Percentiles rank a stretch among this genome's conserved stretches.
phyloP scores from a whole-genome alignment of 2,113 vertebrate species.

The Ictalurus furcatus region DNA sequence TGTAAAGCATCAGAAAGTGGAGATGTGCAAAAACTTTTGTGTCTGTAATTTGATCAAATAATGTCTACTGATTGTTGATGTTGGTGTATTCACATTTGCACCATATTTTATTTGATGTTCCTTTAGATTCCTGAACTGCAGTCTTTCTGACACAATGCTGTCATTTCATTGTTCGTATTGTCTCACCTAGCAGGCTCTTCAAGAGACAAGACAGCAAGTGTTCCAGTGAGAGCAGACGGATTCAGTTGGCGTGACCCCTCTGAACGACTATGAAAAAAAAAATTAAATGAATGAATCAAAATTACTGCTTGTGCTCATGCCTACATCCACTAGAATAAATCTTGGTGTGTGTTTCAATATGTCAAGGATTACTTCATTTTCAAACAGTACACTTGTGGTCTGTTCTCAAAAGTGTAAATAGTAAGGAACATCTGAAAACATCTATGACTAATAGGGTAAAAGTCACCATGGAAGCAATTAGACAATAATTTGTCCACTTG shows the following conservation, averaged over 20 bases:
- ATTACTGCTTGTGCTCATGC: background rate
- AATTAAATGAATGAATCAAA: background rate
- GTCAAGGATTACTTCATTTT: background rate
- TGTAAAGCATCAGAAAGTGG: background rate
- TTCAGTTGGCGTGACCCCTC: too few relatives aligned
- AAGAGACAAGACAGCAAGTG: conserved; percentile 55
- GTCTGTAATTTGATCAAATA: background rate
- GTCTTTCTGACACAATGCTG: background rate
- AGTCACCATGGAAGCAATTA: background rate
- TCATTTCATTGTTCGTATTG: conserved; percentile 3
- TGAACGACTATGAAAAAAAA: conserved; percentile 14
- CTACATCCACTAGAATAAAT: background rate
- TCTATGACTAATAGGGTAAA: background rate
- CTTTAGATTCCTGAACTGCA: background rate
- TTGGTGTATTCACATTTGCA: background rate
- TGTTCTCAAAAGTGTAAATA: background rate
- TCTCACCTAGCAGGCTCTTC: conserved; percentile 59
- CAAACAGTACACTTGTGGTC: background rate
- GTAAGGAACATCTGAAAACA: background rate
- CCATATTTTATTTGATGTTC: background rate
- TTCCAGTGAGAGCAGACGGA: conserved; percentile 38
- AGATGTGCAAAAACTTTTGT: background rate
- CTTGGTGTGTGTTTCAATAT: background rate
- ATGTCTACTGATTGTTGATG: background rate
- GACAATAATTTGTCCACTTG: background rate